Evolutionary conservation across 2,888 invertebrate genomes (phyloP), one percentile per base, ranked within the genome.

Genomic region (Pelosia muscerda): DNA sequence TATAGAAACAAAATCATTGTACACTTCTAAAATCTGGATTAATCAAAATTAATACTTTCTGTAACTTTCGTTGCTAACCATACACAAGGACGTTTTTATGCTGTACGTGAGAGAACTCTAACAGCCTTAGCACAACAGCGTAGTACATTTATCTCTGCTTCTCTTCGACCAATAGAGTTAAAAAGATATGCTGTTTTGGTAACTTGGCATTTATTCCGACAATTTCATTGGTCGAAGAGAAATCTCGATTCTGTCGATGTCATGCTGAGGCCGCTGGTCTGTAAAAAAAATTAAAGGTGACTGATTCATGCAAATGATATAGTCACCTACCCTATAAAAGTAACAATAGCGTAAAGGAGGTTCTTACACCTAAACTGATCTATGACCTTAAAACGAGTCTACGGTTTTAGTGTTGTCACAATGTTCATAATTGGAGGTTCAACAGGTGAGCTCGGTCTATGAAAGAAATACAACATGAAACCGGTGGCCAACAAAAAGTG

Each of bases 401-500:
- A 74, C 26, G 82, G 75, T 65, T n/a, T 85, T 86, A 2, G 77
- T 0, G 88, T 82, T 8, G 68, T 55, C 11, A 76, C 68, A 0
- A 72, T 57, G 8, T 73, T 42, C 3, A 72, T 53, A 9, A 75
- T 55, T 6, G 19, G 1, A 1, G 22, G 34, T 59, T 23, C 49
- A 2, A 76, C 78, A 38, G 38, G 38, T 31, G 77, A 75, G 56
- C 81, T 86, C 1, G 96, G 96, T 2, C 94, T 96, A 83, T 97
- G 97, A 81, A 97, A 98, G 89, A 98, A 98, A 83, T 96, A 97
- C 70, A 97, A 84, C 97, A 98, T 97, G 86, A 99, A 98, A 15
- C 98, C 98, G 34, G 97, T 96, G 1, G 98, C 98, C 34, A 99
- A 89, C 23, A 98, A 88, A 63, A 98, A 96, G 89, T 99, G 99